phyloP scores from a whole-genome alignment of 2,888 invertebrate genomes.

The Drosophila suboccidentalis region DNA sequence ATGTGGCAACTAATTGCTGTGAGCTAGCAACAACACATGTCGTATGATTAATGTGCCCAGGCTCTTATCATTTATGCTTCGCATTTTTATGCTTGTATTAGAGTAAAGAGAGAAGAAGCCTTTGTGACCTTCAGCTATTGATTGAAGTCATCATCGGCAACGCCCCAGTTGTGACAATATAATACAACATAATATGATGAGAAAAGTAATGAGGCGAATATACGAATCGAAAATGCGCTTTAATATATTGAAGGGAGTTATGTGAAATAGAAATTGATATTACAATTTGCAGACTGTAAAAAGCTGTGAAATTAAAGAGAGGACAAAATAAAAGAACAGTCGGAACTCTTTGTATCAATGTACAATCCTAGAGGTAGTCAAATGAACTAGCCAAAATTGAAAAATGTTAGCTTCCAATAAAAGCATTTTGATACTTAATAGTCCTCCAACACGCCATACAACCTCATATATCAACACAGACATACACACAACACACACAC shows the following conservation, averaged over 20 bases:
- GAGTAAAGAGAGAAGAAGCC: constrained; percentile 3
- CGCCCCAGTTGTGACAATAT: constrained; percentile 52
- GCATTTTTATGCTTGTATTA: neutral
- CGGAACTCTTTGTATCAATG: neutral
- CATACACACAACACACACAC: constrained; percentile 10
- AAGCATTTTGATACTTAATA: constrained; percentile 24
- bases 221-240: constrained; percentile 21
- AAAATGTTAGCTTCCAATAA: constrained; percentile 27
- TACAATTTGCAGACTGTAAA: neutral
- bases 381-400: constrained; percentile 9
- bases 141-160: constrained; percentile 58
- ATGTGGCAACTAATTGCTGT: constrained; percentile 70
- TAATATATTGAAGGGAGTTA: neutral
- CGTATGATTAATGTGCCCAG: constrained; percentile 73
- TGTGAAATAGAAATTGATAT: neutral
- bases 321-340: neutral
- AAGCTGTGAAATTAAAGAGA: neutral
- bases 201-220: neutral
- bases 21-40: constrained; percentile 63
- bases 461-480: constrained; percentile 33
- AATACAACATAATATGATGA: constrained; percentile 15
- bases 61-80: constrained; percentile 59
- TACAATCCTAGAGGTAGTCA: neutral
- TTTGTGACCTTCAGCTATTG: constrained; percentile 66
- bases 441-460: constrained; percentile 14